Evolutionary conservation across 2,888 invertebrate species (phyloP), one percentile per base, ranked within the genome.

Genomic region (Mythimna loreyi): DNA sequence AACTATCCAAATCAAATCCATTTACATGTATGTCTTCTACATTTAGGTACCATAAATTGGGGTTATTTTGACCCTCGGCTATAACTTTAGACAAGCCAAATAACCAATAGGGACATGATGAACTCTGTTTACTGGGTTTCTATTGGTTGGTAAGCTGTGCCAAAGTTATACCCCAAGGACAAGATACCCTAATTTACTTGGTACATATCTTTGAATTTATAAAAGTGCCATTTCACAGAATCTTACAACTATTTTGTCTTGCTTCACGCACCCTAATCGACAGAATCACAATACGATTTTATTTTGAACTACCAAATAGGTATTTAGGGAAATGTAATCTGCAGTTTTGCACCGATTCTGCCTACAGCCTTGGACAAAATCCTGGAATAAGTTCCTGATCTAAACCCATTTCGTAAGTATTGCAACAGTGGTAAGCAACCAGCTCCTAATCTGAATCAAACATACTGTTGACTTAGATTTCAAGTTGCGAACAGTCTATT

Each of bases 331-430:
- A 57, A 47, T 50, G 56, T 13, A 45, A 11, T 30, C 55, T 59
- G n/a, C 58, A 43, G 43, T 62, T 50, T 74, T 52, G 8, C n/a
- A 60, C 28, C 52, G 57, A 55, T 40, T 49, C 30, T 52, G 57
- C 67, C 5, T n/a, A 28, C 30, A 13, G 19, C 33, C 21, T 9
- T 58, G 66, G 50, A 50, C 19, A 13, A 33, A 30, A 50, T 28
- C 13, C 49, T 58, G 58, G n/a, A 50, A 50, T 6, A 13, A 21
- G n/a, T 33, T 30, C 21, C 11, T 33, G 11, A 11, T 40, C 50
- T n/a, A n/a, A 40, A 47, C 19, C 13, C 43, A n/a, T 25, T 61
- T 67, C 53, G 75, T 75, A 75, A 79, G 75, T 75, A 75, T 78
- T n/a, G 36, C 25, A n/a, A n/a, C 21, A 58, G 21, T 45, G 28